Evolutionary conservation across 2,797 vertebrate genomes (phyloP).

Genomic region (Dromococcyx pavoninus): DNA sequence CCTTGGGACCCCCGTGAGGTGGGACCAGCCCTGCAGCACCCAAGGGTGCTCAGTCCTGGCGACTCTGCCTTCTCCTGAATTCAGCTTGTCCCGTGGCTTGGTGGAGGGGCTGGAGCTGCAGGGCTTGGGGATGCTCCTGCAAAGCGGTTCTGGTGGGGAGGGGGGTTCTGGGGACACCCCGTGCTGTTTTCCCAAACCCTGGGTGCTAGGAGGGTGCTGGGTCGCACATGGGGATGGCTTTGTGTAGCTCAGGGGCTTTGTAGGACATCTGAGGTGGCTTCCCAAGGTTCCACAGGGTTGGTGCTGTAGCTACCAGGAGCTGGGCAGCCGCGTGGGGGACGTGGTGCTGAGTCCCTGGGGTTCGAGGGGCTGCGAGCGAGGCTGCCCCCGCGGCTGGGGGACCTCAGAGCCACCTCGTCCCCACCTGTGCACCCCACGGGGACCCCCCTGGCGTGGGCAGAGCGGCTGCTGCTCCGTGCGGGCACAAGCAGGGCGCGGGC

Average conservation of each 20-base stretch:
- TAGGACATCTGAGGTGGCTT: not conserved
- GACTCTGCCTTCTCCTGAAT: not conserved
- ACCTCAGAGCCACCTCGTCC: accelerated
- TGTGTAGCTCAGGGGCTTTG: not conserved
- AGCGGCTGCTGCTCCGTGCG: not conserved
- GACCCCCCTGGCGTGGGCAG: not conserved
- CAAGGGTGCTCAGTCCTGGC: not conserved
- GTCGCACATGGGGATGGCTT: not conserved
- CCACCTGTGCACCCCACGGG: accelerated
- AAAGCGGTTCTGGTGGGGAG: not conserved
- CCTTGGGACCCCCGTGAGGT: not conserved
- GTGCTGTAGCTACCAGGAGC: accelerated
- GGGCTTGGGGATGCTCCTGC: not conserved
- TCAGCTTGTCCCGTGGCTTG: not conserved
- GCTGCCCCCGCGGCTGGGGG: accelerated
- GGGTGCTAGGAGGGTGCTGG: not conserved
- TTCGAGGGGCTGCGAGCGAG: not conserved
- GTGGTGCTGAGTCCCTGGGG: accelerated
- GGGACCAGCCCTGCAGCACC: not conserved
- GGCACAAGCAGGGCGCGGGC: not conserved
- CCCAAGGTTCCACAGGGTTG: not conserved
- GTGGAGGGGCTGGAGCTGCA: not conserved
- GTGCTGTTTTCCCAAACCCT: accelerated
- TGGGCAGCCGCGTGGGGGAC: accelerated
- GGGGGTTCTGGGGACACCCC: not conserved